phyloP scores from a whole-genome alignment of 2,113 vertebrate species.

The Cebus imitator region DNA sequence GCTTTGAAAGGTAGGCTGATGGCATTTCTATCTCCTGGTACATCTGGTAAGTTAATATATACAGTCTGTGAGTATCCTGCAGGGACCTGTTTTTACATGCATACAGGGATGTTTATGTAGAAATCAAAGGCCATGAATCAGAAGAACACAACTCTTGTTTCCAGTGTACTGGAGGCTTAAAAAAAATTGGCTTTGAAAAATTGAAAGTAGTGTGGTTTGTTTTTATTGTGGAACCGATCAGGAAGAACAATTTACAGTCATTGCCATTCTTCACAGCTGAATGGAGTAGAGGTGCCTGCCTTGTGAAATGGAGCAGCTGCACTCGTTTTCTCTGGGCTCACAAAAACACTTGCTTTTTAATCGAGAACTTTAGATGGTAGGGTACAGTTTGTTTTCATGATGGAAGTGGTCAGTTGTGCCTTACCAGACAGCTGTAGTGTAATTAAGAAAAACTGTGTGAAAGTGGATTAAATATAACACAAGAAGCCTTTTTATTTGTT shows the following conservation, averaged over 20 bases:
- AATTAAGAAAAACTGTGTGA: conserved; percentile 85
- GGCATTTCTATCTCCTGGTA: conserved; percentile 71
- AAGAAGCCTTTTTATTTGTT: conserved; percentile 27
- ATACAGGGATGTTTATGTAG: conserved; percentile 78
- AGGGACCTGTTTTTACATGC: conserved; percentile 81
- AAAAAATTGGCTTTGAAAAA: conserved; percentile 84
- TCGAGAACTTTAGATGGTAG: conserved; percentile 84
- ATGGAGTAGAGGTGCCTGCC: conserved; percentile 80
- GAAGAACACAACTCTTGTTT: conserved; percentile 85
- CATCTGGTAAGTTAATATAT: conserved; percentile 79
- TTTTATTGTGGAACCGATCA: conserved; percentile 86
- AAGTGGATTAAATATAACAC: conserved; percentile 83
- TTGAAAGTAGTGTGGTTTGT: conserved; percentile 85
- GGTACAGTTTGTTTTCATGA: conserved; percentile 83
- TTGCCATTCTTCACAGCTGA: conserved; percentile 86
- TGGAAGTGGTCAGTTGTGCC: conserved; percentile 84
- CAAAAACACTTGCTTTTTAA: conserved; percentile 86
- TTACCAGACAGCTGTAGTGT: conserved; percentile 86
- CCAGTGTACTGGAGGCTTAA: conserved; percentile 79
- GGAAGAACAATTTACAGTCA: conserved; percentile 86
- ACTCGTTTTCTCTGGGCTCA: conserved; percentile 81
- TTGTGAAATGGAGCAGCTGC: conserved; percentile 86
- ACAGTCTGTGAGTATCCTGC: conserved; percentile 77
- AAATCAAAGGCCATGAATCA: conserved; percentile 84
- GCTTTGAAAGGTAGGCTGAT: conserved; percentile 76